These are phyloP conservation scores for Alcis repandata DNA, from an alignment of 2,888 invertebrate genomes.

Conservation along the genomic window DNA sequence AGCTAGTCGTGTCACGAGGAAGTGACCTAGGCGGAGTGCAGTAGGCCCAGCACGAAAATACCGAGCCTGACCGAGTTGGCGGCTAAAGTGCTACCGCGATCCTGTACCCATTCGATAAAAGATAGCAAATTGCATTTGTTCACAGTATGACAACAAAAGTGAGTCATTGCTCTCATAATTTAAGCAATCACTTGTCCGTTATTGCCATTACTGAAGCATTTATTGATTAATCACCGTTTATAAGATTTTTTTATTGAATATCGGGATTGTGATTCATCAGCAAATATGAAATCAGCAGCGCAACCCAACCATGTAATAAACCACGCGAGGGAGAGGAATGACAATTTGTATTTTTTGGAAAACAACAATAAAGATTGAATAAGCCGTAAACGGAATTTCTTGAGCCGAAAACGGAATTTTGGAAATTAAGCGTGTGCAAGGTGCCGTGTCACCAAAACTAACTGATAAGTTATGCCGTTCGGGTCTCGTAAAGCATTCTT, in stretches of 20 bases:
- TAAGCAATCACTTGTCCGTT: slow-evolving; percentile 55
- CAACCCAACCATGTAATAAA: slow-evolving; percentile 50
- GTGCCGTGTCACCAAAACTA: slow-evolving; percentile 57
- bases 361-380: slow-evolving; percentile 63
- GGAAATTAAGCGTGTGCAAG: slow-evolving; percentile 56
- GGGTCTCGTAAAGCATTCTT: slow-evolving; percentile 49
- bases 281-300: slow-evolving; percentile 59
- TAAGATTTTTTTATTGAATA: slow-evolving; percentile 48
- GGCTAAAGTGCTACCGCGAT: slow-evolving; percentile 62
- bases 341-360: slow-evolving; percentile 61
- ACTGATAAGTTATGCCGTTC: slow-evolving; percentile 56
- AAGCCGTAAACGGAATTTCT: slow-evolving; percentile 60
- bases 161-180: slow-evolving; percentile 60
- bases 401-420: slow-evolving; percentile 61
- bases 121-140: slow-evolving; percentile 31
- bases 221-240: slow-evolving; percentile 53
- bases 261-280: slow-evolving; percentile 65
- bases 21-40: slow-evolving; percentile 51
- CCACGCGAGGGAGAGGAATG: slow-evolving; percentile 53
- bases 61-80: slow-evolving; percentile 75
- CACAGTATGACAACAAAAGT: slow-evolving; percentile 51
- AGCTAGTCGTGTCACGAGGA: slow-evolving; percentile 47
- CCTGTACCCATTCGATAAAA: slow-evolving; percentile 46
- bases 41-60: slow-evolving; percentile 67
- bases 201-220: slow-evolving; percentile 66